phyloP scores from a whole-genome alignment of 2,113 vertebrate species.

The Tragelaphus strepsiceros region DNA sequence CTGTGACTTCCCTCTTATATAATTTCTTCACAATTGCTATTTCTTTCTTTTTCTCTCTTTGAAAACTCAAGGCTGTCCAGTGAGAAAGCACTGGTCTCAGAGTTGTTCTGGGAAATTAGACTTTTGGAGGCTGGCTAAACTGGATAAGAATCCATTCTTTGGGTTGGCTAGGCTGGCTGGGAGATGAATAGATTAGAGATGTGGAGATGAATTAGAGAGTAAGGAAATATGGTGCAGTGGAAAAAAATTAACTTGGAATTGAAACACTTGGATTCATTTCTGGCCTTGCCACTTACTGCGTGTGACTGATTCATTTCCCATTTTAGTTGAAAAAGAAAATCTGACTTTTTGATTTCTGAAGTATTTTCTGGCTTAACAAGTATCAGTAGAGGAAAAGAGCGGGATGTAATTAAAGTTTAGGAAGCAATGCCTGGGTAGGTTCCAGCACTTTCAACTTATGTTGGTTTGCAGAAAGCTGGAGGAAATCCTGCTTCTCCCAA shows the following conservation, averaged over 20 bases:
- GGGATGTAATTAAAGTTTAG: not conserved
- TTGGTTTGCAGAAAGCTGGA: not conserved
- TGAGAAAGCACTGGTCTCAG: not conserved
- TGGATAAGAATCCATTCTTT: not conserved
- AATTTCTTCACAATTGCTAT: not conserved
- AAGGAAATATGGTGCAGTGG: not conserved
- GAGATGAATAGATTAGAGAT: not conserved
- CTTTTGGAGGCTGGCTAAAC: not conserved
- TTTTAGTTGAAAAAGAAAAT: not conserved
- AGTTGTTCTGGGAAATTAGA: not conserved
- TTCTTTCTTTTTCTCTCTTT: not conserved
- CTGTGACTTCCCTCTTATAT: not conserved
- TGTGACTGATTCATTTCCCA: not conserved
- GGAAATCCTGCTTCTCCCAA: not conserved
- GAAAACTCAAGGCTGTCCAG: not conserved
- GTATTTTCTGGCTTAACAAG: not conserved
- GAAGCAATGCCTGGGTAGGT: not conserved
- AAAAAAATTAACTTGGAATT: not conserved
- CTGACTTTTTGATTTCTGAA: not conserved
- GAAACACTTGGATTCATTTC: constrained; percentile 1
- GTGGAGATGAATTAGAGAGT: not conserved
- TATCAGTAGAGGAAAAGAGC: not conserved
- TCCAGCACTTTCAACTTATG: not conserved
- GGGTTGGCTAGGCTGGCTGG: not conserved
- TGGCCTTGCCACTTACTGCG: not conserved